These are phyloP conservation scores for Archaeoteleia sp. DNA, from an alignment of 2,888 invertebrate genomes.

Conservation along the genomic window DNA sequence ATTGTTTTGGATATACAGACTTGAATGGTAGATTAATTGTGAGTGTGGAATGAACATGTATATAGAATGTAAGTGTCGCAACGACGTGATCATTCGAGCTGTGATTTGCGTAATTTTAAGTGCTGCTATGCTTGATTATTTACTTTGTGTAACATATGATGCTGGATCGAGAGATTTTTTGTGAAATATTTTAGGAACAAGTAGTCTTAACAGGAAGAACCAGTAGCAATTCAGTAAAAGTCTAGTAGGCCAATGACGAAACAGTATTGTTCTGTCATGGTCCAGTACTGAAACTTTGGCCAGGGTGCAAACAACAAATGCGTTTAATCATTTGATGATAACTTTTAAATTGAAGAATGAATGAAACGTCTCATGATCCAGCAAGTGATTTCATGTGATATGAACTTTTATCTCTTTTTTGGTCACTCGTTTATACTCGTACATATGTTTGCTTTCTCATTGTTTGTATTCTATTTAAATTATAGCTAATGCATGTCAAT, in stretches of 20 bases:
- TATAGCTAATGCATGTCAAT: conserved; percentile 17
- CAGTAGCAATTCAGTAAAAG: background rate
- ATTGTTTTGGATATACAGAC: too few relatives aligned
- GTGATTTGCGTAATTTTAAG: conserved; percentile 36
- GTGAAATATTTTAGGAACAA: background rate
- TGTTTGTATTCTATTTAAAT: conserved; percentile 1
- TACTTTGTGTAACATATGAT: conserved; percentile 2
- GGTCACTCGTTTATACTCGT: background rate
- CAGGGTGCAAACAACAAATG: too few relatives aligned
- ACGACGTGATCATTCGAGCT: conserved; percentile 49
- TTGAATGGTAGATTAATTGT: conserved; percentile 17
- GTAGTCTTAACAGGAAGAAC: too few relatives aligned
- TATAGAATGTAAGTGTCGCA: conserved; percentile 43
- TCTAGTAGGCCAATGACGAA: background rate
- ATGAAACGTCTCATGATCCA: conserved; percentile 1
- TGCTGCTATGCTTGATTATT: conserved; percentile 29
- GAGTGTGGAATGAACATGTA: conserved; percentile 22
- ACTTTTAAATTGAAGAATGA: background rate
- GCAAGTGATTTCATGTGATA: conserved; percentile 9
- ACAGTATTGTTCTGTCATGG: background rate
- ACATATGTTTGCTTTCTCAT: background rate
- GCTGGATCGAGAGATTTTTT: conserved; percentile 8
- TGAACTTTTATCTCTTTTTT: background rate
- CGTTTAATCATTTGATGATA: background rate
- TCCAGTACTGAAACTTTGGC: background rate